phyloP scores from a whole-genome alignment of 2,797 vertebrate species.

The Luscinia luscinia region DNA sequence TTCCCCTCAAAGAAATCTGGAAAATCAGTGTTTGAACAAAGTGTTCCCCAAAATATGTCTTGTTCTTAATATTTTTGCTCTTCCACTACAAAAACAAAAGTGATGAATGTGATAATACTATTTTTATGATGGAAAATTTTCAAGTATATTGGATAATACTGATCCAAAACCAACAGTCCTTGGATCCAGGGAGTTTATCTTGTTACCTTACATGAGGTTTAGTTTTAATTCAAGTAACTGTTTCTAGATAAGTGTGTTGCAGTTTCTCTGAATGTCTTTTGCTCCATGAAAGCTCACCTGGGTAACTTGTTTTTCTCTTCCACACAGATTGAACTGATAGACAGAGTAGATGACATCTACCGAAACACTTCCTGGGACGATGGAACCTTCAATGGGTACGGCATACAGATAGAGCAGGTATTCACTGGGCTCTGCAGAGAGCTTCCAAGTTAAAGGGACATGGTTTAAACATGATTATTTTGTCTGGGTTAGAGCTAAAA shows the following conservation, averaged over 20 bases:
- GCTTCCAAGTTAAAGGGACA: not conserved
- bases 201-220: not conserved
- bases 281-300: not conserved
- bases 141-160: not conserved
- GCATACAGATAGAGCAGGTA: constrained; percentile 97
- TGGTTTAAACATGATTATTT: not conserved
- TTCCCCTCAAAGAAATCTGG: not conserved
- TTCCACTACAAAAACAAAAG: not conserved
- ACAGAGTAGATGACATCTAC: constrained; percentile 98
- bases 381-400: constrained; percentile 86
- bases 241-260: not conserved
- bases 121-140: not conserved
- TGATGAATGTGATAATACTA: not conserved
- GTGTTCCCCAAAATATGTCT: not conserved
- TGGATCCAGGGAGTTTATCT: not conserved
- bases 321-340: constrained; percentile 93
- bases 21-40: not conserved
- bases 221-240: not conserved
- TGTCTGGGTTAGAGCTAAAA: not conserved
- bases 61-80: not conserved
- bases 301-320: not conserved
- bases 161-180: not conserved
- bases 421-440: not conserved
- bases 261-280: not conserved
- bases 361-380: constrained; percentile 94